Conservation (phyloP, 2,888 invertebrate species). For the Rhynchonema sp. region DNA sequence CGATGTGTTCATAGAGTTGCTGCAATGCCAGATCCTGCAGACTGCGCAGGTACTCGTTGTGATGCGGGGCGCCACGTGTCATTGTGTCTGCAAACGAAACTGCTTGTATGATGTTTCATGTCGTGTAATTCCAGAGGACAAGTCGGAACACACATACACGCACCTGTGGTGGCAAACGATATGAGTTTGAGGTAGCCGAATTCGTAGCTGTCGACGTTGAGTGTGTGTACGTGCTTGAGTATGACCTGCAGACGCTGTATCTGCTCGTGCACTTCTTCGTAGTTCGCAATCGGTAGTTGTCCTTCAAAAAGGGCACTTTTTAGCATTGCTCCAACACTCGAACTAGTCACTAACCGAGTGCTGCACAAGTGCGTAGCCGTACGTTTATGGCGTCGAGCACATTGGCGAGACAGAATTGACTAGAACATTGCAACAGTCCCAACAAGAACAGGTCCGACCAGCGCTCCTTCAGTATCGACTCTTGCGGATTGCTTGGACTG, state of each 20-base stretch:
- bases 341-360: conserved; percentile 35
- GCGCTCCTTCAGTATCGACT: conserved; percentile 57
- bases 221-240: conserved; percentile 10
- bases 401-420: conserved; percentile 53
- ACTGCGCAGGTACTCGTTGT: conserved; percentile 36
- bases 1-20: conserved; percentile 34
- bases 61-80: too few relatives aligned
- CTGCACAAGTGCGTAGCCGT: conserved; percentile 54
- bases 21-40: conserved; percentile 45
- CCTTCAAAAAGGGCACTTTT: too few relatives aligned
- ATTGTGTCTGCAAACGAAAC: too few relatives aligned
- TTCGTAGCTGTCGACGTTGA: conserved; percentile 16
- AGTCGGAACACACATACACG: background rate
- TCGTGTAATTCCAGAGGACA: too few relatives aligned
- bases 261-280: conserved; percentile 14
- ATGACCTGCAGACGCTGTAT: conserved; percentile 12
- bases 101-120: too few relatives aligned
- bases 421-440: conserved; percentile 66
- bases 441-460: conserved; percentile 83
- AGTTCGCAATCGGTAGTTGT: conserved; percentile 19
- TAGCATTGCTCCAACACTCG: background rate
- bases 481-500: conserved; percentile 44
- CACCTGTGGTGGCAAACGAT: conserved; percentile 21
- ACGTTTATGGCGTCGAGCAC: conserved; percentile 61
- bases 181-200: conserved; percentile 25